Evolutionary conservation across 2,113 vertebrate species (phyloP), one percentile per base, ranked within the genome.

Genomic region (Gracilinanus agilis): DNA sequence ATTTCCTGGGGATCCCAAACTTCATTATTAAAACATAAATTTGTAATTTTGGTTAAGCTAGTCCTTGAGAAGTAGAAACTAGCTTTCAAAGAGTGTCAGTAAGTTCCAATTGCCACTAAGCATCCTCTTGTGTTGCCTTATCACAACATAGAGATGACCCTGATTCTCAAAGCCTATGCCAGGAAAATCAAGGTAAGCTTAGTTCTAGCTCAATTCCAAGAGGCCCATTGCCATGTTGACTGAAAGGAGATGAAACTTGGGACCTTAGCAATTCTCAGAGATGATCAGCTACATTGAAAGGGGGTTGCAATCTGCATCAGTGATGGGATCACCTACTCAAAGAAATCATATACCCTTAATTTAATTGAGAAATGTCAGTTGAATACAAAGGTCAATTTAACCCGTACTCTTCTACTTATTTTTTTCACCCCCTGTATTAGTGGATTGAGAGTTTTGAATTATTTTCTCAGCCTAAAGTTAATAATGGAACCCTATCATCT

Each of bases 11-110:
- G 94, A 95, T 53, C 1, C 0, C 3, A 40, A 90, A 92, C 93
- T 88, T 97, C 95, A 94, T 61, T 93, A 94, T 90, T 93, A 4
- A 90, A 93, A 94, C 96, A 94, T 94, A 94, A 91, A 54, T 75
- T 90, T 55, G 49, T 12, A n/a, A 3, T 91, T 95, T 98, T 92
- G 89, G 95, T 97, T 53, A 89, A 93, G 16, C 67, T 75, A 75
- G 34, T 40, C 34, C 16, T 21, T n/a, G 67, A 75, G 67, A 75
- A 75, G 34, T 75, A 16, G 40, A 40, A 21, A 40, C 34, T 6
- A 34, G 19, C 67, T 75, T 40, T 40, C 29, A 67, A 75, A 75
- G 2, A 75, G 34, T 40, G 16, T 19, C 34, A 75, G 40, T 16
- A 21, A 75, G 16, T 75, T 40, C 34, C 34, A 75, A 6, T 67